Conservation (phyloP, 1,140 invertebrate species). For the Sweltsa coloradensis region DNA sequence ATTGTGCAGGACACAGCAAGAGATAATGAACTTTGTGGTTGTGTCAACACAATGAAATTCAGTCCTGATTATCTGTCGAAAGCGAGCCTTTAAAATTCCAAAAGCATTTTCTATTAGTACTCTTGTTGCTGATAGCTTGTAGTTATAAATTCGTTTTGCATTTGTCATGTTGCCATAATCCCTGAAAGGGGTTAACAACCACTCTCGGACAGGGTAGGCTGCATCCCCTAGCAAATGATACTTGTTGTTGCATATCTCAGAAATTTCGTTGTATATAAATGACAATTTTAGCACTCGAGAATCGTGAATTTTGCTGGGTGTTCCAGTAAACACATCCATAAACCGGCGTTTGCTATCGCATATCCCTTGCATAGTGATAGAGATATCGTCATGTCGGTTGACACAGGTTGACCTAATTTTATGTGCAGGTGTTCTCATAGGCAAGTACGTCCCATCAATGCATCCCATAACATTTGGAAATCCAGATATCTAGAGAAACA, state of each 20-base stretch:
- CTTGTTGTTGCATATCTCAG: conserved; percentile 15
- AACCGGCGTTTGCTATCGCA: conserved; percentile 20
- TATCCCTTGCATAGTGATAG: conserved; percentile 22
- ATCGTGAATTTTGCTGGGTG: conserved; percentile 21
- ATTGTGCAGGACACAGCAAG: conserved; percentile 27
- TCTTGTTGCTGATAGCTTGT: conserved; percentile 17
- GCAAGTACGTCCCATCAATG: conserved; percentile 20
- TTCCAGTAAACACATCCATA: conserved; percentile 20
- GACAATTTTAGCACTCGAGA: conserved; percentile 17
- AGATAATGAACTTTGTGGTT: conserved; percentile 22
- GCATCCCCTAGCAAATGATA: conserved; percentile 25
- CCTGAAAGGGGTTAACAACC: conserved; percentile 23
- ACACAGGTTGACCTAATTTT: conserved; percentile 18
- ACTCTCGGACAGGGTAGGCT: conserved; percentile 24
- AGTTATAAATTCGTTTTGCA: conserved; percentile 22
- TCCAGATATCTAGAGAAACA: conserved; percentile 7
- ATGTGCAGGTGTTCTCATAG: conserved; percentile 17
- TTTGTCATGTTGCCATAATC: conserved; percentile 23
- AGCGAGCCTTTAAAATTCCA: conserved; percentile 25
- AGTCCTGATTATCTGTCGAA: conserved; percentile 22
- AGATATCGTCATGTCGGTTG: conserved; percentile 20
- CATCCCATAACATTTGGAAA: conserved; percentile 17
- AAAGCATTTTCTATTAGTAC: conserved; percentile 25
- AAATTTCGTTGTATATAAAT: conserved; percentile 11
- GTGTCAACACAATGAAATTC: conserved; percentile 20